Conservation (phyloP, 92 coral and sea anemone species). For the Pocillopora meandrina region DNA sequence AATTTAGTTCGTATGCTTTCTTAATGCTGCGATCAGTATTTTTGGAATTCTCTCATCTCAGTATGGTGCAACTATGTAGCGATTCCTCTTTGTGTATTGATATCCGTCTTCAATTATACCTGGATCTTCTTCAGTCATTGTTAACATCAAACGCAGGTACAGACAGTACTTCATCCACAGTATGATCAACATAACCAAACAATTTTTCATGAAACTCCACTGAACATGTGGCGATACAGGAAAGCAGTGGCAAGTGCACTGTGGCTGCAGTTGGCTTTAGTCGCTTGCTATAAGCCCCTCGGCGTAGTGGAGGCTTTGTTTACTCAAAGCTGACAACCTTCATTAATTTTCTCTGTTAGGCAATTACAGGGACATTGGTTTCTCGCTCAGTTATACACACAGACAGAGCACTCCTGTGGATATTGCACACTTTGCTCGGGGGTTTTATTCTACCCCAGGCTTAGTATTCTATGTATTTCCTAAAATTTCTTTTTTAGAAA, state of each 20-base stretch:
- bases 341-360: not conserved
- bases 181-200: not conserved
- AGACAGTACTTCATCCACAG: not conserved
- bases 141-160: not conserved
- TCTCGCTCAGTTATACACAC: no score
- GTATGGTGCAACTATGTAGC: not conserved
- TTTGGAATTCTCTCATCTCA: not conserved
- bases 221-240: constrained; percentile 24
- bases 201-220: not conserved
- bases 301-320: not conserved
- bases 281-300: not conserved
- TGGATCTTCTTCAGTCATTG: not conserved
- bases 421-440: no score
- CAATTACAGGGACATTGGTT: not conserved
- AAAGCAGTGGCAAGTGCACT: constrained; percentile 22
- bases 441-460: no score
- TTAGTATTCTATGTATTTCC: no score
- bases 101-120: not conserved
- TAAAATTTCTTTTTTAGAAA: no score
- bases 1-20: not conserved
- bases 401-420: no score
- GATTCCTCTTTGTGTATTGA: not conserved
- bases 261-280: not conserved
- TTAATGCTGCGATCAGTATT: not conserved
- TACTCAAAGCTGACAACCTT: not conserved